Conservation (phyloP, 37 sponge, comb jelly and placozoan genomes). For the Bolinopsis microptera region DNA sequence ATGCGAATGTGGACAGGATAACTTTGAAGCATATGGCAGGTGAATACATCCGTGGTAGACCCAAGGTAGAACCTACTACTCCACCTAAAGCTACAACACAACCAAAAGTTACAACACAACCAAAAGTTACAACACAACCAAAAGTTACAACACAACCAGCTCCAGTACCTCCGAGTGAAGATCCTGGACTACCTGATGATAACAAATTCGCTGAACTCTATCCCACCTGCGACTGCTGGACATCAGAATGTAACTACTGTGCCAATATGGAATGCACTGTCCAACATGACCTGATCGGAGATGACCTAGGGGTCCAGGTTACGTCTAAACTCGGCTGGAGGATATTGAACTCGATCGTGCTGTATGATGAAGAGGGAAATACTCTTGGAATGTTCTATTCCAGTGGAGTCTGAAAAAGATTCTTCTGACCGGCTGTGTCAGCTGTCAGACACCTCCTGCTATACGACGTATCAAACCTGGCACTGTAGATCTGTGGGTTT, state of each 20-base stretch:
- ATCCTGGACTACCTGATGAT: not conserved
- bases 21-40: not conserved
- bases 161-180: not conserved
- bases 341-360: not conserved
- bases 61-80: no score
- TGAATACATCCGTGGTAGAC: not conserved
- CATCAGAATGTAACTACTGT: not conserved
- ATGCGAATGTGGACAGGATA: not conserved
- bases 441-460: not conserved
- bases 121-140: not conserved
- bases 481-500: no score
- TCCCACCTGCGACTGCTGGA: constrained; percentile 8
- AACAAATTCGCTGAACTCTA: not conserved
- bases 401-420: not conserved
- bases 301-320: not conserved
- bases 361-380: not conserved
- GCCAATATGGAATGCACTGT: not conserved
- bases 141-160: not conserved
- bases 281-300: not conserved
- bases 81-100: no score
- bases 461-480: not conserved
- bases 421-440: not conserved
- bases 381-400: not conserved
- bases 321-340: not conserved
- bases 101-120: not conserved